Conservation (phyloP, 30 jellyfish, hydroid and myxozoan species). For the Turritopsis rubra region DNA sequence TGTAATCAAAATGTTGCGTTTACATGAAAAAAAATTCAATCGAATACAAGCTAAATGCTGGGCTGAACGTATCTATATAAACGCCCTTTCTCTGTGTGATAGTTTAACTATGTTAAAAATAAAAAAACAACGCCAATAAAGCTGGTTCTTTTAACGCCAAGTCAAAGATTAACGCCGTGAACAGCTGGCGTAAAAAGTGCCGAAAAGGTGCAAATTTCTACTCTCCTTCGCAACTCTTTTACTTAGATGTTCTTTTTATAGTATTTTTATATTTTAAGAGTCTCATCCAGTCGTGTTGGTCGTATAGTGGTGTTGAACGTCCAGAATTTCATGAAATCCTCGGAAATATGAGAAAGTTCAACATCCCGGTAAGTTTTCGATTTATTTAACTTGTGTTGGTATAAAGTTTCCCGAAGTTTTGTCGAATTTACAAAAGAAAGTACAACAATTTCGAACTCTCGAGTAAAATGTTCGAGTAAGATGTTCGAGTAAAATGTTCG, state of each 20-base stretch:
- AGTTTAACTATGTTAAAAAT: no score
- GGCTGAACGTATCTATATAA: no score
- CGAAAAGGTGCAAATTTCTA: background rate
- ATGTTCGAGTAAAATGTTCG: background rate
- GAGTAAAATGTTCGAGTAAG: background rate
- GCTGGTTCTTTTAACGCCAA: no score
- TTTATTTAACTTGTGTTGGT: background rate
- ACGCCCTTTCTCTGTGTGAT: no score
- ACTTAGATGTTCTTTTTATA: no score
- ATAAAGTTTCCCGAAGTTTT: background rate
- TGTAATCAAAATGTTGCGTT: no score
- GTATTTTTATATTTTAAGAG: no score
- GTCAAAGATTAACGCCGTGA: no score
- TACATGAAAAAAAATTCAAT: no score
- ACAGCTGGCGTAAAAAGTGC: no score
- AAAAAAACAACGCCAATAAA: no score
- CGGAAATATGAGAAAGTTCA: constrained; percentile 39
- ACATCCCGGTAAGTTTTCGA: constrained; percentile 45
- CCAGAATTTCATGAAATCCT: constrained; percentile 68
- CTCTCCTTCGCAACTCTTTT: background rate
- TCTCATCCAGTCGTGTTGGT: constrained; percentile 59
- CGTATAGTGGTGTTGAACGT: constrained; percentile 12
- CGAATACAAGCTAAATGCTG: no score
- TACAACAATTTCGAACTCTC: background rate
- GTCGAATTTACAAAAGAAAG: background rate